A percentile compares a stretch with the other conserved stretches of the same genome.
Evolutionary conservation across 2,888 invertebrate genomes (phyloP).

Genomic region (Amphipoea lucens): DNA sequence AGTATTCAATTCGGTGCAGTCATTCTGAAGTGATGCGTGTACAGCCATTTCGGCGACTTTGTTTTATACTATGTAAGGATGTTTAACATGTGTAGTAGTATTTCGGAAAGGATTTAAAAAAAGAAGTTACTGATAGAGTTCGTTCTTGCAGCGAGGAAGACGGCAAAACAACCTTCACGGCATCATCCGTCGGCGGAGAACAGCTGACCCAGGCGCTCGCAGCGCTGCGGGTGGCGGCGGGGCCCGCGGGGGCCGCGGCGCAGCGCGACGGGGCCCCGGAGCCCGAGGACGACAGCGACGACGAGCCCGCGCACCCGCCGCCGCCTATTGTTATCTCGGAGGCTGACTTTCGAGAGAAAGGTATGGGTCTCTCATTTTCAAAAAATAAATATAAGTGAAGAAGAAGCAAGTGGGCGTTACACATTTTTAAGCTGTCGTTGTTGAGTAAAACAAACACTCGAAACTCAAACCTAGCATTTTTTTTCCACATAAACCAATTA

Average conservation of each 20-base stretch:
- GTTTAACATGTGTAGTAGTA: no score
- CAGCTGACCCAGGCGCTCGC: constrained; percentile 73
- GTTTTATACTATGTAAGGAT: no score
- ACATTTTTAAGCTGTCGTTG: neutral
- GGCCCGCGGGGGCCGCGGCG: constrained; percentile 14
- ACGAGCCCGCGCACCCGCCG: constrained; percentile 73
- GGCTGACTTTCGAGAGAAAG: constrained; percentile 87
- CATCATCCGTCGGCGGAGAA: constrained; percentile 74
- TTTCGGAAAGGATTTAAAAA: neutral
- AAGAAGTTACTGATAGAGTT: neutral
- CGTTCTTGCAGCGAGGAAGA: constrained; percentile 71
- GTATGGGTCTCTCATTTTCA: constrained; percentile 48
- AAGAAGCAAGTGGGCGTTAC: no score
- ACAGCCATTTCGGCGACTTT: no score
- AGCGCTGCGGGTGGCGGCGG: constrained; percentile 53
- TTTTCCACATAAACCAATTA: no score
- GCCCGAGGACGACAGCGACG: constrained; percentile 73
- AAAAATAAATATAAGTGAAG: no score
- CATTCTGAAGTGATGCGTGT: no score
- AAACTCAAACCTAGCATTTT: no score
- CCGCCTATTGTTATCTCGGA: constrained; percentile 86
- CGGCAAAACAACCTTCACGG: constrained; percentile 72
- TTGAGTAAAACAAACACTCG: neutral
- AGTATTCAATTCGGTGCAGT: no score
- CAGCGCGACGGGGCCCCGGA: constrained; percentile 31